Conservation (phyloP, 2,797 vertebrate species). For the Gambusia yucatana region DNA sequence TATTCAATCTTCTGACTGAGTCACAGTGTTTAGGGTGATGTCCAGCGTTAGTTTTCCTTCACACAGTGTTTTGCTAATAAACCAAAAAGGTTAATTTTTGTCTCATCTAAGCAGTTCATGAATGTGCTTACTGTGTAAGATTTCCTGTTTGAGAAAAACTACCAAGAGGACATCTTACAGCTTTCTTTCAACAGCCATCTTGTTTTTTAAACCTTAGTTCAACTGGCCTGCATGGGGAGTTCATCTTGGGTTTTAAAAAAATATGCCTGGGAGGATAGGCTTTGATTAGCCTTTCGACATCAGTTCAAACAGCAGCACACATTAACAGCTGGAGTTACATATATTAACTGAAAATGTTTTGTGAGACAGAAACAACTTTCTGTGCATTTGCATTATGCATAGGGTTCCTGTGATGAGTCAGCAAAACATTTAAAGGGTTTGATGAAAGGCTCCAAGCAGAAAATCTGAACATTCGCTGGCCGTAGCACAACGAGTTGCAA, state of each 20-base stretch:
- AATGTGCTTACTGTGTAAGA: not conserved
- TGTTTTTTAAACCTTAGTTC: not conserved
- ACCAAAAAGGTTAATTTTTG: not conserved
- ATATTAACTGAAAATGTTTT: not conserved
- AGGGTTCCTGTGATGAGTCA: slow-evolving; percentile 56
- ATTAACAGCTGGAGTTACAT: not conserved
- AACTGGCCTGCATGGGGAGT: not conserved
- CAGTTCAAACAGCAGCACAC: not conserved
- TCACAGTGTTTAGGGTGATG: not conserved
- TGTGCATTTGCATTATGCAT: slow-evolving; percentile 15
- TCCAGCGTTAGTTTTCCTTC: not conserved
- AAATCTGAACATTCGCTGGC: slow-evolving; percentile 15
- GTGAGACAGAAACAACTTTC: not conserved
- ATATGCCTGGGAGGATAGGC: not conserved
- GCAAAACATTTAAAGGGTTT: slow-evolving; percentile 37
- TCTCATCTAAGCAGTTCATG: not conserved
- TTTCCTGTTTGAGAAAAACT: not conserved
- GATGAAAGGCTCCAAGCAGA: slow-evolving; percentile 4
- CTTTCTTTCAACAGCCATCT: not conserved
- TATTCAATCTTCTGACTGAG: not conserved
- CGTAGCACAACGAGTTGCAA: not conserved
- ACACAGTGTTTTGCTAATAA: not conserved
- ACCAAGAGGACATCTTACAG: not conserved
- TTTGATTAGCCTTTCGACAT: not conserved
- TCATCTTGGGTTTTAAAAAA: slow-evolving; percentile 8